Evolutionary conservation across 2,113 vertebrate species (phyloP).

Genomic region (Motacilla alba): DNA sequence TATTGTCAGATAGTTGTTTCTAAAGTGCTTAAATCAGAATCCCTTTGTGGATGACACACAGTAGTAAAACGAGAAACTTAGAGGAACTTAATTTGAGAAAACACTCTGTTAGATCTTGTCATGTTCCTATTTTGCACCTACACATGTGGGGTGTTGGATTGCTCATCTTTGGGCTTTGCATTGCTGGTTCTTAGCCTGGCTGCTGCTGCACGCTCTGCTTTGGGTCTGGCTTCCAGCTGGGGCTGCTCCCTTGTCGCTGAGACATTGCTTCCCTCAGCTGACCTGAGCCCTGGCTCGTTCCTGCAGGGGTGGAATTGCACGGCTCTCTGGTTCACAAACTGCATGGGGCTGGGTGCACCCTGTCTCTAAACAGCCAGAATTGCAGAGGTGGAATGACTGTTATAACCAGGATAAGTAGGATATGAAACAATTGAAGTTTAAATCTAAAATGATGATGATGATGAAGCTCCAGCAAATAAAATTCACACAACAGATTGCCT

Average conservation of each 20-base stretch:
- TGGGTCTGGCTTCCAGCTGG: not conserved
- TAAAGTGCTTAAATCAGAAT: not conserved
- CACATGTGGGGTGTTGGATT: not conserved
- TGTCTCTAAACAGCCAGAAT: not conserved
- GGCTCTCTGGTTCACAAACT: not conserved
- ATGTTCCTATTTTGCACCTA: conserved; percentile 48
- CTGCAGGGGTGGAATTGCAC: not conserved
- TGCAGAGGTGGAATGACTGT: not conserved
- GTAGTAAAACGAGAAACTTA: not conserved
- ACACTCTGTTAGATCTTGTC: not conserved
- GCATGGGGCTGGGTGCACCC: conserved; percentile 25
- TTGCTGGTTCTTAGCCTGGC: not conserved
- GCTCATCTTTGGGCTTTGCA: not conserved
- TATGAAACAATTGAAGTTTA: conserved; percentile 66
- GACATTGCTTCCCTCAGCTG: not conserved
- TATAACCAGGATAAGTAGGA: not conserved
- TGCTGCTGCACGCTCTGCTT: not conserved
- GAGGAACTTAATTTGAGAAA: not conserved
- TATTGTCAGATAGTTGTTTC: not conserved
- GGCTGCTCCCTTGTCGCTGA: not conserved
- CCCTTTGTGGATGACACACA: not conserved
- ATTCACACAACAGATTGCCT: not conserved
- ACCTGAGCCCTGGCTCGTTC: not conserved
- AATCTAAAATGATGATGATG: conserved; percentile 36
- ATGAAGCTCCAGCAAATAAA: not conserved